Evolutionary conservation across 2,113 vertebrate species (phyloP).

Genomic region (Scartelaos histophorus): DNA sequence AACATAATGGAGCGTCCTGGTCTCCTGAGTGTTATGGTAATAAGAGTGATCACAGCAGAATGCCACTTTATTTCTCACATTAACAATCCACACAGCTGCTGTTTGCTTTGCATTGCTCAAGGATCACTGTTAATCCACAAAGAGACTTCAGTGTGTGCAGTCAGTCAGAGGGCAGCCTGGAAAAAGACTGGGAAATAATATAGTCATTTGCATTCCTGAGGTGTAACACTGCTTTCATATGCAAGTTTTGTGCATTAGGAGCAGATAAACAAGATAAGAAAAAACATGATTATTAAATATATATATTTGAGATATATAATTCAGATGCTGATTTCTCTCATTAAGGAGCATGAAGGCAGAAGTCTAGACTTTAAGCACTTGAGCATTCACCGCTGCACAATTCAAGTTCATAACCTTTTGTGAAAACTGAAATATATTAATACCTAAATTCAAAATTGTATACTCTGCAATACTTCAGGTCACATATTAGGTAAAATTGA

Average conservation of each 20-base stretch:
- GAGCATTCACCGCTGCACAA: no score
- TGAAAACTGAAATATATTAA: no score
- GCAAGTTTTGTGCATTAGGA: not conserved
- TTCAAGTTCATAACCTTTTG: no score
- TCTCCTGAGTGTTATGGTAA: slow-evolving; percentile 11
- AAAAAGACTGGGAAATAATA: not conserved
- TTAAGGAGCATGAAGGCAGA: no score
- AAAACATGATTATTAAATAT: no score
- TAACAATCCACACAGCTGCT: slow-evolving; percentile 12
- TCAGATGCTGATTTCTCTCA: no score
- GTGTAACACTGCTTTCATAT: not conserved
- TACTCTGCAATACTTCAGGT: no score
- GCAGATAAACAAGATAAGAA: not conserved
- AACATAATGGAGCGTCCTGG: slow-evolving; percentile 15
- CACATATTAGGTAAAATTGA: no score
- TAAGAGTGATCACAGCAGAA: slow-evolving; percentile 27
- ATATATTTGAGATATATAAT: no score
- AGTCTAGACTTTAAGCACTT: no score
- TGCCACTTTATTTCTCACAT: slow-evolving; percentile 16
- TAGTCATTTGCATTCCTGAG: not conserved
- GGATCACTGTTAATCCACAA: slow-evolving; percentile 18
- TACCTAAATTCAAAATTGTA: no score
- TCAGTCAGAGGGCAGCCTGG: slow-evolving; percentile 12
- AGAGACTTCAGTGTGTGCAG: slow-evolving; percentile 12
- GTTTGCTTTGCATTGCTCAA: slow-evolving; percentile 14